phyloP scores from a whole-genome alignment of 2,888 invertebrate genomes.

The Drepanosiphum platanoidis region DNA sequence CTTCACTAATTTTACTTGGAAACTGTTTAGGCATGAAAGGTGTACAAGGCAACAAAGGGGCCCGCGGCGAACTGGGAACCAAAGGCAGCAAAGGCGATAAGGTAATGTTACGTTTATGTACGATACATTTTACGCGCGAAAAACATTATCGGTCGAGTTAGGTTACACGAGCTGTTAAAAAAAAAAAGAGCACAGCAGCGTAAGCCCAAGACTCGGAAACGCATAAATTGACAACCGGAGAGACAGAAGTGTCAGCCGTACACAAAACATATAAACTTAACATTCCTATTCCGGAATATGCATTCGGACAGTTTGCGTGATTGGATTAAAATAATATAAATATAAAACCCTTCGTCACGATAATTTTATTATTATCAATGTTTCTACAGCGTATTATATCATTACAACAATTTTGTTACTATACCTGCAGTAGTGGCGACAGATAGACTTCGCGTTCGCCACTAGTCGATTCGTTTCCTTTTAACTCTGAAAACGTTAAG shows the following conservation, averaged over 20 bases:
- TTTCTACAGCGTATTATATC: not conserved
- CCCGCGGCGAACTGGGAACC: conserved; percentile 70
- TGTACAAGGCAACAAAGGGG: conserved; percentile 69
- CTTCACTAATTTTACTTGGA: not conserved
- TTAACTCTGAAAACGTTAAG: no score
- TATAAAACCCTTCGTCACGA: not conserved
- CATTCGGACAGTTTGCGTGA: not conserved
- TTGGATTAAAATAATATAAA: conserved; percentile 9
- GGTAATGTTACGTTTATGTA: conserved; percentile 63
- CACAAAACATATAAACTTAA: not conserved
- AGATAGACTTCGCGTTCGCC: no score
- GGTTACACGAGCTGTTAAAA: not conserved
- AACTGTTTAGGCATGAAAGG: conserved; percentile 63
- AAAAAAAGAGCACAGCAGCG: not conserved
- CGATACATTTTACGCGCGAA: not conserved
- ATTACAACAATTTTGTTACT: not conserved
- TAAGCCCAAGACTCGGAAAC: not conserved
- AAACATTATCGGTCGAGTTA: not conserved
- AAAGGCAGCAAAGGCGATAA: conserved; percentile 68
- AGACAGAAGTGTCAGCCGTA: not conserved
- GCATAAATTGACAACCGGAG: conserved; percentile 30
- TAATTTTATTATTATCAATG: conserved; percentile 11
- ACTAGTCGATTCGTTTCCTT: no score
- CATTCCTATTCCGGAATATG: not conserved
- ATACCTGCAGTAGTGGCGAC: no score